Conservation (phyloP, 2,888 invertebrate genomes). For the Polyploca ridens region DNA sequence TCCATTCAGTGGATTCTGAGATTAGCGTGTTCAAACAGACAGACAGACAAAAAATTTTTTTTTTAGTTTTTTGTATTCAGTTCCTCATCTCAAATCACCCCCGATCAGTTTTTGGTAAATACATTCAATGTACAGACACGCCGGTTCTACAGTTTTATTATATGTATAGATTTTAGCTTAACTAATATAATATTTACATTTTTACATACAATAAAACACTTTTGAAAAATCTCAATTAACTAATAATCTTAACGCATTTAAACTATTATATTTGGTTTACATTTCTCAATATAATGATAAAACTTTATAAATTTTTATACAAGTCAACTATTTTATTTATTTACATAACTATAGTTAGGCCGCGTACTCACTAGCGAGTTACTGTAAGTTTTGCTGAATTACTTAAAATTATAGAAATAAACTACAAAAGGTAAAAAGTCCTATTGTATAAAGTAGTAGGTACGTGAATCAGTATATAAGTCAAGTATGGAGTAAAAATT, state of each 20-base stretch:
- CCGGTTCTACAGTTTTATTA: too few species aligned
- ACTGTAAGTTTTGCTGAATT: background rate
- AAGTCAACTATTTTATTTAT: background rate
- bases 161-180: constrained; percentile 10
- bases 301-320: background rate
- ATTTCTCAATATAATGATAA: constrained; percentile 1
- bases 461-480: too few species aligned
- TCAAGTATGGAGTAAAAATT: too few species aligned
- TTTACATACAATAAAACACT: background rate
- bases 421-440: too few species aligned
- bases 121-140: too few species aligned
- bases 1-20: too few species aligned
- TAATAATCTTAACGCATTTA: background rate
- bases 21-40: too few species aligned
- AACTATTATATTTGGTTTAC: background rate
- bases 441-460: too few species aligned
- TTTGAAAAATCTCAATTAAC: background rate
- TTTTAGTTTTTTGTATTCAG: too few species aligned
- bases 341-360: background rate
- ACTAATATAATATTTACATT: constrained; percentile 10
- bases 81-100: too few species aligned
- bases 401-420: background rate
- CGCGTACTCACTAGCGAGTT: background rate
- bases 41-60: too few species aligned
- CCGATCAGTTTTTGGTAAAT: too few species aligned